Conservation (phyloP, 2,113 vertebrate genomes). For the Microtus oregoni region DNA sequence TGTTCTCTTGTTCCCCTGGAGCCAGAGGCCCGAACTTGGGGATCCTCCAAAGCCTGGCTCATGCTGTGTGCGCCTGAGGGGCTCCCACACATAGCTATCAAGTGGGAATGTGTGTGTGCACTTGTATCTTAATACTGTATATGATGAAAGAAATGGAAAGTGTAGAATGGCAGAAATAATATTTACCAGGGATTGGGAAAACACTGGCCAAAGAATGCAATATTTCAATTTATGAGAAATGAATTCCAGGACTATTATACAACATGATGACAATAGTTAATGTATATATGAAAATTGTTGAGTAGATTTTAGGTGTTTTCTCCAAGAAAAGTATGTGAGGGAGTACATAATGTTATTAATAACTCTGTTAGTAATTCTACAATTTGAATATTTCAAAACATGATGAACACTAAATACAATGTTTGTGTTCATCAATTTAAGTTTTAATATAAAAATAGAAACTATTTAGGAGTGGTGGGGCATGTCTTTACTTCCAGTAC, state of each 20-base stretch:
- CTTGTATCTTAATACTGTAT: not conserved
- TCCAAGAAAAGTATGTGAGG: not conserved
- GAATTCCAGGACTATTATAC: not conserved
- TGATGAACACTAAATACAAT: not conserved
- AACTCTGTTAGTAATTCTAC: not conserved
- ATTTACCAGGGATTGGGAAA: not conserved
- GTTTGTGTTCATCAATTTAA: not conserved
- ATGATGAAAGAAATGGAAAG: not conserved
- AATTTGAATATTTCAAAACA: not conserved
- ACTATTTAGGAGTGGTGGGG: not conserved
- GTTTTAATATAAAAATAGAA: not conserved
- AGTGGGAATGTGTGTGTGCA: not conserved
- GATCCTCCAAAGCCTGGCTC: not conserved
- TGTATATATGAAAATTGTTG: slow-evolving; percentile 3
- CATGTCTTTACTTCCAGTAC: not conserved
- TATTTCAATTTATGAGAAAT: not conserved
- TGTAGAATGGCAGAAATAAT: not conserved
- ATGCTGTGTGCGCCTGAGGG: not conserved
- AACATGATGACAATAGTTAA: not conserved
- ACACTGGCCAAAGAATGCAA: not conserved
- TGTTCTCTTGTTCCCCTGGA: not conserved
- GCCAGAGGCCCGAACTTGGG: not conserved
- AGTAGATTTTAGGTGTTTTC: not conserved
- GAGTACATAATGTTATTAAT: not conserved
- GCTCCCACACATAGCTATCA: not conserved